Evolutionary conservation across 2,888 invertebrate species (phyloP), one percentile per base, ranked within the genome.

Genomic region (Teinopalpus imperialis): DNA sequence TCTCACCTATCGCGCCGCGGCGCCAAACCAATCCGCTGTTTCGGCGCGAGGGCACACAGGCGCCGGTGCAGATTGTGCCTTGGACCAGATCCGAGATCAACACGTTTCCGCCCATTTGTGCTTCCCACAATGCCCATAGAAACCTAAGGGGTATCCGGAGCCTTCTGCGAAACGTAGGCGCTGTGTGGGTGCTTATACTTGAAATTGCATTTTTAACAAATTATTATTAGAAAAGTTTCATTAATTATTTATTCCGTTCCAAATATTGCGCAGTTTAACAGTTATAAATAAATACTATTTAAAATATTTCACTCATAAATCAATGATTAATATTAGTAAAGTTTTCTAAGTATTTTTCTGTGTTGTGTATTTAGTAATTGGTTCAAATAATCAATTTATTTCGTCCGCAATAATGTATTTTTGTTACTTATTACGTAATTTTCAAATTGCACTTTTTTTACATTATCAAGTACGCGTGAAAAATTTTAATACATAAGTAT

Each of bases 111-210:
- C 79, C 77, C 80, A 79, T 79, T 77, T 71, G 69, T 72, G 74
- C 77, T 69, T 67, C 80, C 78, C 80, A 81, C 83, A 81, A 82
- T 79, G 61, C 61, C 69, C 71, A 76, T 77, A 75, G 66, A 66
- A 60, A 59, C 57, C 47, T 48, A 48, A 45, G 44, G 45, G 51
- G 52, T 55, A 56, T 56, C 54, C 53, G 53, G 58, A 70, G 68
- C 79, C 81, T 79, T 79, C 80, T 74, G 68, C 74, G 77, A 81
- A 79, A 67, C 68, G 81, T 82, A 79, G 82, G 82, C 81, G 80
- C 68, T 54, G 73, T 66, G 81, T 81, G 80, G 79, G 78, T 57
- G 73, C 62, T 41, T 43, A 34, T 54, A 52, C 29, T 56, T 63
- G 67, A 68, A 66, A 74, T 75, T 74, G 70, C 68, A 66, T 73